Conservation (phyloP, 1,140 invertebrate species). For the Pogonomyrmex barbatus region DNA sequence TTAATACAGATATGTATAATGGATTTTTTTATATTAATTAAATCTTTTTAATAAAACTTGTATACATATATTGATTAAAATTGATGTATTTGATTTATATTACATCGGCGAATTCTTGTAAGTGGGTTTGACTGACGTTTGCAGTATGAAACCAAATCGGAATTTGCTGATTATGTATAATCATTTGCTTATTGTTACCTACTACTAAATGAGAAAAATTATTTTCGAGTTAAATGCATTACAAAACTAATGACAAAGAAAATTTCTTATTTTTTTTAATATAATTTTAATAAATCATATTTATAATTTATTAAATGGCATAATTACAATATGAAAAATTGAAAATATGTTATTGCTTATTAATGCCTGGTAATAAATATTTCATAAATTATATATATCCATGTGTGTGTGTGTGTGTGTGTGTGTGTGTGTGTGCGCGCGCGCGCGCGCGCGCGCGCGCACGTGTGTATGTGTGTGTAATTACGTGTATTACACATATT, state of each 20-base stretch:
- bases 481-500: no score
- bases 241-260: not conserved
- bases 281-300: not conserved
- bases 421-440: no score
- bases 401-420: no score
- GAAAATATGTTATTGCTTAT: no score
- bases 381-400: no score
- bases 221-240: not conserved
- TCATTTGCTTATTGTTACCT: slow-evolving; percentile 5
- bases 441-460: no score
- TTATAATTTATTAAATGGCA: not conserved
- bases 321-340: not conserved
- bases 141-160: slow-evolving; percentile 24
- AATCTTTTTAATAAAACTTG: not conserved
- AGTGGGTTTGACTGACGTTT: slow-evolving; percentile 23
- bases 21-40: not conserved
- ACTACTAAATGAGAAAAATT: slow-evolving; percentile 13
- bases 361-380: no score
- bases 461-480: no score
- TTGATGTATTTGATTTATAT: slow-evolving; percentile 36
- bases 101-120: not conserved
- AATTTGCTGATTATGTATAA: slow-evolving; percentile 51
- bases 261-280: not conserved
- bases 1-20: not conserved
- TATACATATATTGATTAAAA: not conserved